A percentile compares a stretch with the other conserved stretches of the same genome.
phyloP scores from a whole-genome alignment of 2,113 vertebrate species.

The Entelurus aequoreus region DNA sequence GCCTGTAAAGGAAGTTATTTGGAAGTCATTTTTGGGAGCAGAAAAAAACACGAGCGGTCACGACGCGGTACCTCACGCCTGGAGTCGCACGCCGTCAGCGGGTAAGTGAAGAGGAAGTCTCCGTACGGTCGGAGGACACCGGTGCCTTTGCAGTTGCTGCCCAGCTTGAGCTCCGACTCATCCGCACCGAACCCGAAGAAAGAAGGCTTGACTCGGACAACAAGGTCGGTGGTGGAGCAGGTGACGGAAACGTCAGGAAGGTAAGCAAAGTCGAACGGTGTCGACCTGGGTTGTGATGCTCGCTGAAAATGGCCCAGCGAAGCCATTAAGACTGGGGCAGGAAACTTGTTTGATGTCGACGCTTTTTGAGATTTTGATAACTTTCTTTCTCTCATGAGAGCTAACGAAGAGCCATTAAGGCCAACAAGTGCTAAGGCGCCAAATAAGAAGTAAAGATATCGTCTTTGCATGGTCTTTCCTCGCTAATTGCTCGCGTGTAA shows the following conservation, averaged over 20 bases:
- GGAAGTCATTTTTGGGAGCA: not conserved
- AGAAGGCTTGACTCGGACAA: constrained; percentile 52
- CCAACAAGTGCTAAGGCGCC: constrained; percentile 28
- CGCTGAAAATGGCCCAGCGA: not conserved
- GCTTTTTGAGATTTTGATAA: constrained; percentile 1
- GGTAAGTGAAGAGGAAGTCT: constrained; percentile 66
- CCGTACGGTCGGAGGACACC: constrained; percentile 42
- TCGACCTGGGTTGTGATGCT: not conserved
- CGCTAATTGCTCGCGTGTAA: constrained; percentile 17
- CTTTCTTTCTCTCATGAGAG: not conserved
- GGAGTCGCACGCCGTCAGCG: constrained; percentile 52
- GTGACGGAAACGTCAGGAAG: constrained; percentile 55
- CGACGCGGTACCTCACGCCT: constrained; percentile 43
- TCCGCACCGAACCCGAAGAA: constrained; percentile 59
- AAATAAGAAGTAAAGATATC: constrained; percentile 29
- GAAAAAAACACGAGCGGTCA: not conserved
- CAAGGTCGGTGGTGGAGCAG: constrained; percentile 50
- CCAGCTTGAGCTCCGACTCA: constrained; percentile 52
- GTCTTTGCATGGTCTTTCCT: constrained; percentile 41
- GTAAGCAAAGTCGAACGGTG: constrained; percentile 2
- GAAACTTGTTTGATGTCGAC: too few relatives aligned
- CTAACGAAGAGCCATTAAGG: constrained; percentile 3
- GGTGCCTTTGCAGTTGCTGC: constrained; percentile 58
- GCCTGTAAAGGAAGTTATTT: constrained; percentile 31
- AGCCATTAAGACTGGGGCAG: not conserved